These are phyloP conservation scores for Xiphophorus birchmanni DNA, from an alignment of 2,797 vertebrate genomes.

Conservation along the genomic window DNA sequence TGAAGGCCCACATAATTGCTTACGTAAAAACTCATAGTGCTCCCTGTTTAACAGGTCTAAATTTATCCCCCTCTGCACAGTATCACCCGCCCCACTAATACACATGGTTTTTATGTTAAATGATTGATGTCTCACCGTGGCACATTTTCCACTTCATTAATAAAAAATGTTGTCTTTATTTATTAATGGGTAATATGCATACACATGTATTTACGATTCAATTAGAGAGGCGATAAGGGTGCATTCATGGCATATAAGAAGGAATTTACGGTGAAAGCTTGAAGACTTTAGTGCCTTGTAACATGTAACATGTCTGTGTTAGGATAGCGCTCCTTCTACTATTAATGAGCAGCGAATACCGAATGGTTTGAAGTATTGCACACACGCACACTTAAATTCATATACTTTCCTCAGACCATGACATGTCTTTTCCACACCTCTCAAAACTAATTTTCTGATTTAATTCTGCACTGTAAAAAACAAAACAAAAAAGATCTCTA, in stretches of 20 bases:
- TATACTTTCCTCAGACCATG: not conserved
- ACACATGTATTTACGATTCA: slow-evolving; percentile 81
- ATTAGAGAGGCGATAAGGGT: slow-evolving; percentile 68
- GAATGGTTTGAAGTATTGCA: not conserved
- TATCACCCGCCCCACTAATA: slow-evolving; percentile 72
- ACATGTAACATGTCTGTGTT: slow-evolving; percentile 61
- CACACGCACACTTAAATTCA: not conserved
- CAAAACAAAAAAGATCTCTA: no score
- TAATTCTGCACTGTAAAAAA: not conserved
- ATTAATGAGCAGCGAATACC: slow-evolving; percentile 11
- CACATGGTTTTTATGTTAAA: slow-evolving; percentile 74
- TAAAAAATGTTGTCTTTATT: slow-evolving; percentile 81
- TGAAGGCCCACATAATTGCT: slow-evolving; percentile 83
- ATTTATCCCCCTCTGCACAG: slow-evolving; percentile 71
- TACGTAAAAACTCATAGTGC: slow-evolving; percentile 81
- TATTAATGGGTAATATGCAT: slow-evolving; percentile 81
- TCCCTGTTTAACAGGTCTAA: slow-evolving; percentile 78
- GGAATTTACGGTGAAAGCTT: slow-evolving; percentile 60
- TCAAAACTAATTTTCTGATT: not conserved
- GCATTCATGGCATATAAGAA: slow-evolving; percentile 68
- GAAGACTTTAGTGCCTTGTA: slow-evolving; percentile 65
- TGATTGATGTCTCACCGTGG: slow-evolving; percentile 80
- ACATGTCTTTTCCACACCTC: not conserved
- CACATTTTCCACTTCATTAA: slow-evolving; percentile 83
- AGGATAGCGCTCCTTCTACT: slow-evolving; percentile 24